Base-by-base conservation (phyloP, 1,140 invertebrate species). In the Rhynchophorus ferrugineus region DNA sequence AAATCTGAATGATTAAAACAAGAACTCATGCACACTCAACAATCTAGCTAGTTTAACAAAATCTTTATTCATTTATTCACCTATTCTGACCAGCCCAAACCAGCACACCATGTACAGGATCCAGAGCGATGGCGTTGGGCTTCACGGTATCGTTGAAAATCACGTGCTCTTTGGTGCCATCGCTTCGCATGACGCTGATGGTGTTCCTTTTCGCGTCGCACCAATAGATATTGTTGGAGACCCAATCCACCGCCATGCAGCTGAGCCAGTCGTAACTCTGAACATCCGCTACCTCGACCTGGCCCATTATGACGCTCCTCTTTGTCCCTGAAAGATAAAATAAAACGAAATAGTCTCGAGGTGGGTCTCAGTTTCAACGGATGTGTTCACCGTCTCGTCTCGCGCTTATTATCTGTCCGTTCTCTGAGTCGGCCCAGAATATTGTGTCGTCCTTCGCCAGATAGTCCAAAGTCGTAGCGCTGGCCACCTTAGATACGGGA, bases 151-250 rank as follows among this genome's bases (percentile, higher is more conserved):
- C 79, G 54, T 83, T 80, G 17, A 82, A 81, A 2, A 91, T 72
- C 18, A 89, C 83, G 70, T 89, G 90, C 20, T 90, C 73, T 61
- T 82, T 80, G 0, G 76, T 75, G 2, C 92, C 93, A 70, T 92
- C 84, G 5, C 92, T 66, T 14, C 85, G 75, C 0, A 86, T 76
- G 2, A 95, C 91, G 71, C 91, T 87, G 38, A 97, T 89, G 6
- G 89, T 78, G 66, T 87, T 85, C 3, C 90, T 82, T 16, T 85
- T 84, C 1, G 87, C 86, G 67, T 94, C 91, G 39, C 87, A 84
- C 91, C 91, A 95, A 68, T 93, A 95, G 22, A 96, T 75, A 69
- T 95, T 94, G 19, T 83, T 77, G 8, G 85, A 84, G 16, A 88
- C 76, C 87, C 88, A 92, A 70, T 95, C 91, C 17, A 93, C 77